phyloP scores from a whole-genome alignment of 1,140 invertebrate genomes.

The Anthonomus grandis region DNA sequence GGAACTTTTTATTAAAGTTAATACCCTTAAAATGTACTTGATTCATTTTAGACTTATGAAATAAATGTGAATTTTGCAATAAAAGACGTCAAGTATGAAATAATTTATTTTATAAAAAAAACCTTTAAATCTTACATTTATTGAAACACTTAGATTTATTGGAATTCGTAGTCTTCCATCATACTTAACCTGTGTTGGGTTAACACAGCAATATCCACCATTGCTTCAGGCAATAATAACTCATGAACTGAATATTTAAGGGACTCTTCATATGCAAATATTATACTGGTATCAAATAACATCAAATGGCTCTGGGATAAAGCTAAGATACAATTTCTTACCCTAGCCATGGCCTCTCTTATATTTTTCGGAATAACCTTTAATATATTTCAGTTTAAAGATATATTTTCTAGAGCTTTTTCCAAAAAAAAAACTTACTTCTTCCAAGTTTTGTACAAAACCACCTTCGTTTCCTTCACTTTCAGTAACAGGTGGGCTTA shows the following conservation, averaged over 20 bases:
- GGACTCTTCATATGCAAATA: conserved; percentile 89
- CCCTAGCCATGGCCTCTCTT: conserved; percentile 77
- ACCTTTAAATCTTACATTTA: too few species aligned
- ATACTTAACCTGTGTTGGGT: conserved; percentile 61
- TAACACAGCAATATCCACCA: conserved; percentile 71
- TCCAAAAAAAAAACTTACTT: conserved; percentile 46
- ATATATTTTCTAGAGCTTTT: not conserved
- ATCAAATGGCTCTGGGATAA: conserved; percentile 82
- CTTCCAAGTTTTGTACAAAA: conserved; percentile 76
- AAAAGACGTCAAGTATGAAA: too few species aligned
- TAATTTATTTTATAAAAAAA: too few species aligned
- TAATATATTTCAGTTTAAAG: conserved; percentile 8
- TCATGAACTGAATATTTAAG: conserved; percentile 76
- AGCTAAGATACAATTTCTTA: conserved; percentile 86
- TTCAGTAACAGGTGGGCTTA: conserved; percentile 67
- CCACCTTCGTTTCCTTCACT: conserved; percentile 72
- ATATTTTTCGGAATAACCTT: conserved; percentile 67
- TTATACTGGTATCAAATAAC: conserved; percentile 89
- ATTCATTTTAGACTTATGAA: too few species aligned
- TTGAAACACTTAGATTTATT: conserved; percentile 21
- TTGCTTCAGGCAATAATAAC: conserved; percentile 75
- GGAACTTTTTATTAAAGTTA: too few species aligned
- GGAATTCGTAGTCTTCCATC: conserved; percentile 34
- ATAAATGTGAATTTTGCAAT: too few species aligned
- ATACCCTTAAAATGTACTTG: too few species aligned